phyloP scores from a whole-genome alignment of 2,113 vertebrate species.

The Pangasianodon gigas region DNA sequence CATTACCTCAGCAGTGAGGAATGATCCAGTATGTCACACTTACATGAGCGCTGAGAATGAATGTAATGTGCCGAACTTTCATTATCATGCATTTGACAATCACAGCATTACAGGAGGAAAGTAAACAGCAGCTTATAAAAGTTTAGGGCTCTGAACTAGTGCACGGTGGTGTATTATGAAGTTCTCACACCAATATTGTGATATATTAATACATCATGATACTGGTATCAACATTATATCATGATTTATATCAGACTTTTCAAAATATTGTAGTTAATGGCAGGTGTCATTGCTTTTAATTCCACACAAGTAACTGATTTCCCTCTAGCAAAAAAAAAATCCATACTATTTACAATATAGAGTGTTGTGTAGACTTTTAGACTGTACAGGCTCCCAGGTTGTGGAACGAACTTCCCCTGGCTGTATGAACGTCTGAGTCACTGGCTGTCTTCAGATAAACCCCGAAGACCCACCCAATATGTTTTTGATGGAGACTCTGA shows the following conservation, averaged over 20 bases:
- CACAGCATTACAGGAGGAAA: neutral
- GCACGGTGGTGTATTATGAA: neutral
- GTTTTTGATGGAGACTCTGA: neutral
- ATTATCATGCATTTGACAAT: constrained; percentile 43
- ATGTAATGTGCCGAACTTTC: constrained; percentile 11
- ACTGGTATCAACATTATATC: neutral
- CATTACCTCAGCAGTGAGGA: constrained; percentile 64
- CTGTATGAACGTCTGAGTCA: neutral
- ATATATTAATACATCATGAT: neutral
- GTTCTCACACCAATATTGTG: neutral
- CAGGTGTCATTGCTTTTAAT: neutral
- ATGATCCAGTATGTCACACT: constrained; percentile 67
- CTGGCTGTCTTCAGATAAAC: neutral
- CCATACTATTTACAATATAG: neutral
- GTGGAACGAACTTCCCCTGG: neutral
- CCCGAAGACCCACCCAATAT: neutral
- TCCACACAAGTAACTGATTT: neutral
- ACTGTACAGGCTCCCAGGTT: neutral
- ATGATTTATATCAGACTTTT: too few species aligned
- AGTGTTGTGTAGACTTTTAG: neutral
- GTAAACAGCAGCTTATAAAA: neutral
- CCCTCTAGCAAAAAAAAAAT: neutral
- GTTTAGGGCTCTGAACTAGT: neutral
- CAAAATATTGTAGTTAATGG: neutral
- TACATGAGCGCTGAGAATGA: constrained; percentile 35